These are phyloP conservation scores for Drosophila serrata DNA, from an alignment of 1,140 invertebrate species.

Conservation along the genomic window DNA sequence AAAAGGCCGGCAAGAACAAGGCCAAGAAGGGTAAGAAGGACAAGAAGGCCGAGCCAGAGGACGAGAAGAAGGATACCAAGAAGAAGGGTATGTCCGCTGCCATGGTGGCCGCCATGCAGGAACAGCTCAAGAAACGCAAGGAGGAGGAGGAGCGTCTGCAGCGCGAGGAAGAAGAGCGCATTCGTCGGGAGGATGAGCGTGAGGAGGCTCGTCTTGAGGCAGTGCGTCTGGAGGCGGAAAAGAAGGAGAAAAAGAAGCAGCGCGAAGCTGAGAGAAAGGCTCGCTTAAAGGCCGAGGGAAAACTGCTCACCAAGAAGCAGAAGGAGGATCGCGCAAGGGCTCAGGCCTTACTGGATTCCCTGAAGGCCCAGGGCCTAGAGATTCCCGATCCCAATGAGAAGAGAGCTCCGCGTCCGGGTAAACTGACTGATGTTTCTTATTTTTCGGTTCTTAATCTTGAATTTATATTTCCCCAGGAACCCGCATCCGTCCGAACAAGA, in stretches of 20 bases:
- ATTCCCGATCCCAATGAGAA: conserved; percentile 88
- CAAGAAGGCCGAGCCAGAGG: conserved; percentile 87
- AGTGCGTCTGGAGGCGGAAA: conserved; percentile 92
- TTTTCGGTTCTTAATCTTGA: neutral
- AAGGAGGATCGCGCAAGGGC: conserved; percentile 95
- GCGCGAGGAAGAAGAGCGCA: conserved; percentile 93
- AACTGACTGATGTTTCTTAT: neutral
- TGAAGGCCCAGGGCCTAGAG: conserved; percentile 94
- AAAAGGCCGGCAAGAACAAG: conserved; percentile 86
- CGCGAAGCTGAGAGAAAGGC: conserved; percentile 98
- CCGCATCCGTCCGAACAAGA: conserved; percentile 90
- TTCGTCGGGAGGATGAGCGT: conserved; percentile 90
- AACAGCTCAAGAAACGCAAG: conserved; percentile 93
- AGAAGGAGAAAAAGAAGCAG: conserved; percentile 95
- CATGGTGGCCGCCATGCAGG: conserved; percentile 94
- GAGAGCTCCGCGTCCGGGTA: conserved; percentile 88
- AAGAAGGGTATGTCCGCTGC: conserved; percentile 91
- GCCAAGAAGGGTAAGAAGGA: conserved; percentile 88
- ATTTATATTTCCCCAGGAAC: conserved; percentile 85
- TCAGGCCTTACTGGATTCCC: conserved; percentile 93
- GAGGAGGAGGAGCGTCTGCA: conserved; percentile 94
- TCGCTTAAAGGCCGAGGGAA: conserved; percentile 97
- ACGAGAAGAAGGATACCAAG: conserved; percentile 85
- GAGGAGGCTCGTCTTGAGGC: conserved; percentile 91
- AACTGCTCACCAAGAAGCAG: conserved; percentile 96